Conservation (phyloP, 2,888 invertebrate species). For the Gasteruption jaculator region DNA sequence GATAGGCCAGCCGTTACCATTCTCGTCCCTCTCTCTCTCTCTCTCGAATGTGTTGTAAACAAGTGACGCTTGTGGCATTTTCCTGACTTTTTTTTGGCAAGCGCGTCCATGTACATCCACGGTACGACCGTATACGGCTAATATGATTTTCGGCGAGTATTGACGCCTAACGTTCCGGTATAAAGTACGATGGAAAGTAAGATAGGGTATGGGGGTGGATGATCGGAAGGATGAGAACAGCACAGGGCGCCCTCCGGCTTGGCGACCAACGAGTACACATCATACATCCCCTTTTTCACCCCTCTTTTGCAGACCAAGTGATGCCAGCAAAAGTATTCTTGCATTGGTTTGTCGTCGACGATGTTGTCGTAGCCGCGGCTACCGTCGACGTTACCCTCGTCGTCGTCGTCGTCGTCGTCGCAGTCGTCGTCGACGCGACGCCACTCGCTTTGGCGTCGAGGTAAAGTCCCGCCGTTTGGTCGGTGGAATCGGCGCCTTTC, state of each 20-base stretch:
- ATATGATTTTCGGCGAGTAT: no score
- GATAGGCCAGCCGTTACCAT: no score
- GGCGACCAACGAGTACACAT: conserved; percentile 31
- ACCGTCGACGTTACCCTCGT: conserved; percentile 19
- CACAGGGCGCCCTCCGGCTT: conserved; percentile 30
- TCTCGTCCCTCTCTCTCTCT: no score
- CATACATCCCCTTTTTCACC: no score
- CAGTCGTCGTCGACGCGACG: conserved; percentile 26
- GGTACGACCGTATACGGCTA: no score
- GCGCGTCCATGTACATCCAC: no score
- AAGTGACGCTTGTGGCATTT: no score
- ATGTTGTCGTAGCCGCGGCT: conserved; percentile 19
- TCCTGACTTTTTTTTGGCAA: no score
- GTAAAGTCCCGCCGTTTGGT: conserved; percentile 35
- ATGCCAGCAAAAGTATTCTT: conserved; percentile 35
- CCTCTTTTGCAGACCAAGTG: no score
- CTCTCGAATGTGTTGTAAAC: no score
- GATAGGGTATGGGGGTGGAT: conserved; percentile 17
- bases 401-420: conserved; percentile 24
- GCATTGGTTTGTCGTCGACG: conserved; percentile 28
- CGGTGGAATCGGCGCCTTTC: conserved; percentile 35
- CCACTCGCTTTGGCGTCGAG: conserved; percentile 37
- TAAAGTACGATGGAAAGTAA: conserved; percentile 20
- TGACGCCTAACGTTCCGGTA: no score
- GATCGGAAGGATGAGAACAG: conserved; percentile 10